These are phyloP conservation scores for Allobates femoralis DNA, from an alignment of 2,797 vertebrate species.

Conservation along the genomic window DNA sequence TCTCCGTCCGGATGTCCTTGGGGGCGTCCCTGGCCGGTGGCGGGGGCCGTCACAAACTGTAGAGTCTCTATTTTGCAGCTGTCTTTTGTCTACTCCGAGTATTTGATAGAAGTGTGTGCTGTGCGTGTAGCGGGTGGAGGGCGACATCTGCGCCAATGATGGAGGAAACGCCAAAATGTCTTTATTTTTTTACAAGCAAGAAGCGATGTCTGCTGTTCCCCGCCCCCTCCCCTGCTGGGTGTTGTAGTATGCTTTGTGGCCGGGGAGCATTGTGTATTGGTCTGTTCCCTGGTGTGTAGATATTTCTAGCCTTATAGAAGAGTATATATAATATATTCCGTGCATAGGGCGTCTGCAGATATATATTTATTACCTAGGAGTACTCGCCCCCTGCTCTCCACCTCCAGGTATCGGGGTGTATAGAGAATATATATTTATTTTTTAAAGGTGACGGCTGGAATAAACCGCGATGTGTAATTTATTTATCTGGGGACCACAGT, in stretches of 20 bases:
- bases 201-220: neutral
- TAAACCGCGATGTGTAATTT: neutral
- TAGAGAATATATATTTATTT: constrained; percentile 14
- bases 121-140: neutral
- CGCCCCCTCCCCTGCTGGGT: neutral
- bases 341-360: neutral
- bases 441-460: neutral
- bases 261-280: neutral
- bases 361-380: constrained; percentile 11
- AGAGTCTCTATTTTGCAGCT: constrained; percentile 57
- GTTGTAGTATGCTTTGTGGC: neutral
- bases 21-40: neutral
- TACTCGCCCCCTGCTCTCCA: neutral
- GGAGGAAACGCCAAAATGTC: neutral
- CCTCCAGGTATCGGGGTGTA: neutral
- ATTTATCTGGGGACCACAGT: neutral
- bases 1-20: neutral
- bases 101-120: constrained; percentile 44
- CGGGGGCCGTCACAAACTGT: neutral
- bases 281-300: constrained; percentile 15
- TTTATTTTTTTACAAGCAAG: constrained; percentile 44
- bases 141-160: neutral
- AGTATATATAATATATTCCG: constrained; percentile 14
- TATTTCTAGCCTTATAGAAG: neutral
- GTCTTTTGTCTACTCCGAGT: constrained; percentile 51